Conservation (phyloP, 1,140 invertebrate species). For the Bombus consobrinus region DNA sequence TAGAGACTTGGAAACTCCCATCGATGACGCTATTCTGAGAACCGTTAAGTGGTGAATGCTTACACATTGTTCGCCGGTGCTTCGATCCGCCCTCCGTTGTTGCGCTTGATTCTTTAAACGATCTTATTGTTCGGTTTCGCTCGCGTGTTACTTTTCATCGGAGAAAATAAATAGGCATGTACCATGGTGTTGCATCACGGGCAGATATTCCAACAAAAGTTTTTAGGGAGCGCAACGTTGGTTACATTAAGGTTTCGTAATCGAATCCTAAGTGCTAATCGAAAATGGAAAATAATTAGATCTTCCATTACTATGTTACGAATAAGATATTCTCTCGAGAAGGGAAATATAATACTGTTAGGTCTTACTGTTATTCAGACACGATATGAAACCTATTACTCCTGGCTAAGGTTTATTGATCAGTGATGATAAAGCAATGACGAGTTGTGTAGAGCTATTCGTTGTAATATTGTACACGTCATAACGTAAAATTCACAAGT, state of each 20-base stretch:
- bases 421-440: neutral
- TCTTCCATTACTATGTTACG: neutral
- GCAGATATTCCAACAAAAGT: neutral
- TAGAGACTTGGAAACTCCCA: constrained; percentile 56
- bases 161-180: constrained; percentile 48
- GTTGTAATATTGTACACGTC: neutral
- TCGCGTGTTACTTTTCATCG: constrained; percentile 52
- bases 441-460: neutral
- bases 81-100: constrained; percentile 64
- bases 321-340: neutral
- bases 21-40: constrained; percentile 53
- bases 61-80: constrained; percentile 41
- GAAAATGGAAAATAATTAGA: neutral
- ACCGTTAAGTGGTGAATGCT: constrained; percentile 59
- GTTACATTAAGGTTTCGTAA: constrained; percentile 29
- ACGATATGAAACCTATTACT: neutral
- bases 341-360: neutral
- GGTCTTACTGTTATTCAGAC: neutral
- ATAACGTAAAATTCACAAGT: neutral
- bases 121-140: constrained; percentile 61
- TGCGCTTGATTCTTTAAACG: constrained; percentile 58
- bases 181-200: constrained; percentile 31
- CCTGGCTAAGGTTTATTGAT: neutral
- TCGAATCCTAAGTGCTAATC: neutral
- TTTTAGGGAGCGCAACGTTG: constrained; percentile 26